Evolutionary conservation across 2,797 vertebrate genomes (phyloP).

Genomic region (Chrysocyon brachyurus): DNA sequence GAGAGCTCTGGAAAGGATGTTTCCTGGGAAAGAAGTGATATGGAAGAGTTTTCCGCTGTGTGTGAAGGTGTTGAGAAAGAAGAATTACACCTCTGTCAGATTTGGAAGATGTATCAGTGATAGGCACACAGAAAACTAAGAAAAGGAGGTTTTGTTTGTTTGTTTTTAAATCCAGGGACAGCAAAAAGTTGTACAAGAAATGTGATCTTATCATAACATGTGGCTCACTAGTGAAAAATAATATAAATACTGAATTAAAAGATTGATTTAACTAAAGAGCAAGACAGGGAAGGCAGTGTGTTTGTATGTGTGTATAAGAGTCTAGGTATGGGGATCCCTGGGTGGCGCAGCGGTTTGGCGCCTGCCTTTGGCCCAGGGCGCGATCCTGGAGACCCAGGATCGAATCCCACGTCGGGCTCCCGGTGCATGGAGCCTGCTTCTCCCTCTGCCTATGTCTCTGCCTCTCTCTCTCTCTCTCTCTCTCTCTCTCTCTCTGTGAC

Average conservation of each 20-base stretch:
- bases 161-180: background rate
- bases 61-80: background rate
- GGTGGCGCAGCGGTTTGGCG: no score
- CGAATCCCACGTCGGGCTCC: no score
- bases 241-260: background rate
- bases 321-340: background rate
- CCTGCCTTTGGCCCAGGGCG: no score
- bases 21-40: background rate
- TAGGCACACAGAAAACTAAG: conserved; percentile 17
- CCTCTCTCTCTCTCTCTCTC: no score
- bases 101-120: background rate
- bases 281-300: background rate
- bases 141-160: background rate
- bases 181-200: conserved; percentile 20
- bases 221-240: background rate
- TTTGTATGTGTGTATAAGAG: background rate
- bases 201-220: background rate
- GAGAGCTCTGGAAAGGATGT: background rate
- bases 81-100: background rate
- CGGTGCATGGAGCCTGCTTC: no score
- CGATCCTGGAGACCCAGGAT: no score
- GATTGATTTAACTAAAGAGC: background rate
- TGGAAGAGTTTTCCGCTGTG: background rate
- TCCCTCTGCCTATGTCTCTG: no score
- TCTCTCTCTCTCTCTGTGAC: no score